A percentile compares a stretch with the other conserved stretches of the same genome.
Evolutionary conservation across 2,797 vertebrate genomes (phyloP).

Genomic region (Hydrolagus colliei): DNA sequence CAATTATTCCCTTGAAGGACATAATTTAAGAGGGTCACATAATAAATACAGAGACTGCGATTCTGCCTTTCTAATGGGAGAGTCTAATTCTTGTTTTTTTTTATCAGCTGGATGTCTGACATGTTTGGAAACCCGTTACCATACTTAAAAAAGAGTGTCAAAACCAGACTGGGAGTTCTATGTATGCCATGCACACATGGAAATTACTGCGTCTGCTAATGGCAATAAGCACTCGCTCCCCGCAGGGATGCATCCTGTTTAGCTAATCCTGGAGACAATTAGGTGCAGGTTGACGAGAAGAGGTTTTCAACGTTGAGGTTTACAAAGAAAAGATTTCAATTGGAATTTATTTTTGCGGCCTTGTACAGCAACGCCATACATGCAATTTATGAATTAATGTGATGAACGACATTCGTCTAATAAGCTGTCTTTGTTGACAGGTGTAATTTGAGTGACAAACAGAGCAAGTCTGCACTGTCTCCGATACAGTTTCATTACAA

Average conservation of each 20-base stretch:
- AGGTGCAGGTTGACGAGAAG: too few relatives aligned
- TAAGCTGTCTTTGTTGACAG: not conserved
- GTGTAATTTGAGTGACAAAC: not conserved
- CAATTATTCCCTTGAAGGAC: not conserved
- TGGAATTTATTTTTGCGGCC: not conserved
- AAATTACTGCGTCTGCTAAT: too few relatives aligned
- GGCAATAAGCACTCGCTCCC: too few relatives aligned
- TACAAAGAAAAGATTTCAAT: not conserved
- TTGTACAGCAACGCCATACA: not conserved
- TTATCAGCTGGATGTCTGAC: too few relatives aligned
- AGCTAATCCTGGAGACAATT: too few relatives aligned
- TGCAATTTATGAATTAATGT: slow-evolving; percentile 1
- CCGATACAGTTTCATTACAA: not conserved
- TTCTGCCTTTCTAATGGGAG: not conserved
- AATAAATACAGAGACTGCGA: not conserved
- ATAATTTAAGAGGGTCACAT: not conserved
- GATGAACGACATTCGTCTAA: not conserved
- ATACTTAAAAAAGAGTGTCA: too few relatives aligned
- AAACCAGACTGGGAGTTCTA: too few relatives aligned
- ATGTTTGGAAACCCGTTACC: too few relatives aligned
- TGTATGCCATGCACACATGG: too few relatives aligned
- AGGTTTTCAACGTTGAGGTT: not conserved
- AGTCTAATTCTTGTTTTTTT: too few relatives aligned
- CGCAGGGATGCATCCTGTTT: too few relatives aligned
- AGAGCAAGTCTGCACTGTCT: not conserved